A percentile compares a stretch with the other conserved stretches of the same genome.
Evolutionary conservation across 2,888 invertebrate genomes (phyloP).

Genomic region (Nemotelus pantherinus): DNA sequence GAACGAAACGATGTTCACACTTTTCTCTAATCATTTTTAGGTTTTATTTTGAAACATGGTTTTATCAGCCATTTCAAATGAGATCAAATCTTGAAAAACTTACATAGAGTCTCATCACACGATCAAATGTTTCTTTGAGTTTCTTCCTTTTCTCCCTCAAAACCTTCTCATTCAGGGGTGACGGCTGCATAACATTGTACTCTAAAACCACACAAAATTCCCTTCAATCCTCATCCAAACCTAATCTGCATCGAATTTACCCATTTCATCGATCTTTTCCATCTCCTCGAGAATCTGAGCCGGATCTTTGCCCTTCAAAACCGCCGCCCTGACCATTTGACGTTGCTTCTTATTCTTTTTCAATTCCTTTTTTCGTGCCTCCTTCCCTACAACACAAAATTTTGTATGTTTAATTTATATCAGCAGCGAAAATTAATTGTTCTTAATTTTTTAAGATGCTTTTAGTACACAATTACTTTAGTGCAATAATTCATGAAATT

Average conservation of each 20-base stretch:
- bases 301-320: slow-evolving; percentile 97
- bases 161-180: slow-evolving; percentile 95
- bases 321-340: slow-evolving; percentile 94
- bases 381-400: slow-evolving; percentile 76
- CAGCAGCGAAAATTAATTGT: background rate
- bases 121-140: slow-evolving; percentile 91
- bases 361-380: slow-evolving; percentile 95
- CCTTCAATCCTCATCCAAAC: too few relatives aligned
- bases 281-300: slow-evolving; percentile 93
- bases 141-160: slow-evolving; percentile 96
- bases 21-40: too few relatives aligned
- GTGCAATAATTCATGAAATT: slow-evolving; percentile 15
- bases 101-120: slow-evolving; percentile 95
- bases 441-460: background rate
- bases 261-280: slow-evolving; percentile 99
- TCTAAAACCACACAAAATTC: slow-evolving; percentile 67
- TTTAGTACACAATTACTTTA: background rate
- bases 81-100: slow-evolving; percentile 61
- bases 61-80: too few relatives aligned
- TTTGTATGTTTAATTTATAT: slow-evolving; percentile 7
- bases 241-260: slow-evolving; percentile 65
- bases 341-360: slow-evolving; percentile 99
- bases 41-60: too few relatives aligned
- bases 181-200: slow-evolving; percentile 93
- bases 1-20: background rate